Percentiles rank a stretch among this genome's conserved stretches.
phyloP scores from a whole-genome alignment of 2,113 vertebrate genomes.

The Athene cunicularia region DNA sequence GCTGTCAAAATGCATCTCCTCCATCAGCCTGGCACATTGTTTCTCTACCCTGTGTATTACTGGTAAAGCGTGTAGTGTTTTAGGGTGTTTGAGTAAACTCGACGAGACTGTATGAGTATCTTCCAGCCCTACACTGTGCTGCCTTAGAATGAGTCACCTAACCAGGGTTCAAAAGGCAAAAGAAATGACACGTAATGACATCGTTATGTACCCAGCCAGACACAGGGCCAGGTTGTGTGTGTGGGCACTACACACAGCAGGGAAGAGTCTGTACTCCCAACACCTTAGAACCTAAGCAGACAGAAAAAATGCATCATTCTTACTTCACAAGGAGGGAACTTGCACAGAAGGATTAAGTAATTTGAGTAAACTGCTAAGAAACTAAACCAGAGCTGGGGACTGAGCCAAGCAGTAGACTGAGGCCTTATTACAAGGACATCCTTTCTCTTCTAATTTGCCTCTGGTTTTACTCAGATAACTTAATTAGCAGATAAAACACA shows the following conservation, averaged over 20 bases:
- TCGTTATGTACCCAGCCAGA: neutral
- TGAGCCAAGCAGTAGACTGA: neutral
- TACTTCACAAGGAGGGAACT: neutral
- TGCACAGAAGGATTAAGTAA: neutral
- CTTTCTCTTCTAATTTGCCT: neutral
- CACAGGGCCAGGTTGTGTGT: neutral
- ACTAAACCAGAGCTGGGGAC: neutral
- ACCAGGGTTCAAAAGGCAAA: neutral
- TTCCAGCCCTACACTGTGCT: neutral
- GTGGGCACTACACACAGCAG: neutral
- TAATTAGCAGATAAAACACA: neutral
- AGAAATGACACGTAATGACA: neutral
- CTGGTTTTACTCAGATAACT: neutral
- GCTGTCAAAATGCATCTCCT: neutral
- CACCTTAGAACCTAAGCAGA: neutral
- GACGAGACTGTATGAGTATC: rapidly evolving
- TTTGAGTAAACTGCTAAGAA: neutral
- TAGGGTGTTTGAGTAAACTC: neutral
- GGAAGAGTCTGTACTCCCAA: neutral
- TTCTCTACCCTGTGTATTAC: neutral
- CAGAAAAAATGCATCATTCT: neutral
- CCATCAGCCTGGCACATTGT: neutral
- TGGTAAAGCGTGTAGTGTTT: neutral
- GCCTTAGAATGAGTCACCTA: neutral
- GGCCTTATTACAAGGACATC: neutral